Evolutionary conservation across 2,797 vertebrate species (phyloP).

Genomic region (Ceyx erithaca): DNA sequence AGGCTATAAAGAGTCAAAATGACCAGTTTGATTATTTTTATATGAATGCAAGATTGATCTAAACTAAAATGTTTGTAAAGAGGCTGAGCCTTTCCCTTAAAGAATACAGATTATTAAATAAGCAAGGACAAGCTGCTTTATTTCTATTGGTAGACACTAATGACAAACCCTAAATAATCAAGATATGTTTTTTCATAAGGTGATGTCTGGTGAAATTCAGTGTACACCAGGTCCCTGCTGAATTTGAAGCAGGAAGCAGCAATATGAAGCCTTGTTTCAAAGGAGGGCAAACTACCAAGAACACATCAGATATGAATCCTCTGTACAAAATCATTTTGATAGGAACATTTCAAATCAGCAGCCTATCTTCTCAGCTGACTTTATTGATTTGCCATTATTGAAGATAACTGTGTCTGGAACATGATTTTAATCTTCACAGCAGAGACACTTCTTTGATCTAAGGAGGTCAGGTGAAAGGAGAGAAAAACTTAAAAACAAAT

Average conservation of each 20-base stretch:
- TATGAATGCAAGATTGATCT: not conserved
- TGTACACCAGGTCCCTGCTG: not conserved
- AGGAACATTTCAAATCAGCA: not conserved
- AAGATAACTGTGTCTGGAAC: not conserved
- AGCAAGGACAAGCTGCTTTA: not conserved
- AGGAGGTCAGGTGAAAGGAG: fast-evolving
- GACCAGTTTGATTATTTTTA: not conserved
- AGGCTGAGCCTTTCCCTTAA: not conserved
- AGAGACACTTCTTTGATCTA: not conserved
- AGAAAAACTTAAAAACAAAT: not conserved
- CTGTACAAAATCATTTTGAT: not conserved
- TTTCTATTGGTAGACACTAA: not conserved
- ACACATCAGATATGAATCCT: not conserved
- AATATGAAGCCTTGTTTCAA: not conserved
- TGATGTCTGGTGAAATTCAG: not conserved
- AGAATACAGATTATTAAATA: not conserved
- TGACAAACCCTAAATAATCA: not conserved
- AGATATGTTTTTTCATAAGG: not conserved
- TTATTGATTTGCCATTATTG: not conserved
- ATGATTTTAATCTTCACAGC: not conserved
- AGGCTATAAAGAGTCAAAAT: not conserved
- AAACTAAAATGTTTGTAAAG: not conserved
- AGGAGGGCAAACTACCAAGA: not conserved
- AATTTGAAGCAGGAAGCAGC: not conserved
- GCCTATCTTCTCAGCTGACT: not conserved